Percentiles rank a stretch among this genome's conserved stretches.
Evolutionary conservation across 2,113 vertebrate genomes (phyloP).

Genomic region (Danionella cerebrum): DNA sequence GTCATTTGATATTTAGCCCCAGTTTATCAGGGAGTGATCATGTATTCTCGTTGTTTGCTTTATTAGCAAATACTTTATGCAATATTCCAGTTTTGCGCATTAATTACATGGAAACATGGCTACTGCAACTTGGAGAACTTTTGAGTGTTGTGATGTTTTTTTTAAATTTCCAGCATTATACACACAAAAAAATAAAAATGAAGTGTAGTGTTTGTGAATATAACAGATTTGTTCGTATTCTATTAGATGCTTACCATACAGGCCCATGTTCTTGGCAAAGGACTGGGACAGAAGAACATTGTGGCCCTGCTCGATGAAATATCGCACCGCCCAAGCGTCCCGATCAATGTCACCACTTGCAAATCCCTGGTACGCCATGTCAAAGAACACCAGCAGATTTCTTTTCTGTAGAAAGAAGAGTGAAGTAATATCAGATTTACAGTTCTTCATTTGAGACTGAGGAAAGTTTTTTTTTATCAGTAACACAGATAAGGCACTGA

Average conservation of each 20-base stretch:
- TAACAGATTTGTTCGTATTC: neutral
- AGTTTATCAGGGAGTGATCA: too few relatives aligned
- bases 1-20: too few relatives aligned
- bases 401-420: slow-evolving; percentile 70
- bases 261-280: slow-evolving; percentile 97
- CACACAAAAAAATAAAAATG: too few relatives aligned
- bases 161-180: too few relatives aligned
- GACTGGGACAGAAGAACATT: slow-evolving; percentile 87
- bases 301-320: slow-evolving; percentile 92
- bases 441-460: neutral
- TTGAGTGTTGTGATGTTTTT: too few relatives aligned
- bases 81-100: too few relatives aligned
- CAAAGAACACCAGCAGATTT: slow-evolving; percentile 88
- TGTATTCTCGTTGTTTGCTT: too few relatives aligned
- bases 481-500: neutral
- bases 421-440: neutral
- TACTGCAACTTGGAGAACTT: too few relatives aligned
- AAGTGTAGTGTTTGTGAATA: neutral
- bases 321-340: slow-evolving; percentile 90
- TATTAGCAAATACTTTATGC: too few relatives aligned
- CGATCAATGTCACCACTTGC: slow-evolving; percentile 90
- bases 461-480: neutral
- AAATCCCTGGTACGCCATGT: slow-evolving; percentile 99
- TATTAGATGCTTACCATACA: slow-evolving; percentile 80
- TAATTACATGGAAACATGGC: too few relatives aligned